These are phyloP conservation scores for Polyodon spathula DNA, from an alignment of 2,113 vertebrate species.

Conservation along the genomic window DNA sequence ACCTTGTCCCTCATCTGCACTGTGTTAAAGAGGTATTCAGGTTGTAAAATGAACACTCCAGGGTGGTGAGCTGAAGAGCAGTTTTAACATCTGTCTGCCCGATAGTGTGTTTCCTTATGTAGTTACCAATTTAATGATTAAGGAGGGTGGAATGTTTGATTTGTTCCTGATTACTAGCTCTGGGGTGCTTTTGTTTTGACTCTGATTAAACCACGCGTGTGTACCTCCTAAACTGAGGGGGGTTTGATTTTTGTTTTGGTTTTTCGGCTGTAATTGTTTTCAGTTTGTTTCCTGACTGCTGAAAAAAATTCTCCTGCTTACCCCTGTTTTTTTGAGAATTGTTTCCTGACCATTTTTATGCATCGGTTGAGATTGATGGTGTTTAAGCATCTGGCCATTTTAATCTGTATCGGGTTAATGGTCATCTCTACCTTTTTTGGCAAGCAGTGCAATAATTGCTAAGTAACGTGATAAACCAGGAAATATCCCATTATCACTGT, in stretches of 20 bases:
- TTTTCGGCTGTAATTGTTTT: neutral
- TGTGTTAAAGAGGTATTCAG: neutral
- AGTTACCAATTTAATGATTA: constrained; percentile 43
- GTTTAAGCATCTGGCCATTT: no score
- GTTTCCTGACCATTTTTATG: no score
- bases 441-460: no score
- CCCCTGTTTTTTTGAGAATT: no score
- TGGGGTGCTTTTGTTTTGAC: neutral
- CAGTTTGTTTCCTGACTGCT: no score
- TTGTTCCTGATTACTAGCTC: constrained; percentile 18
- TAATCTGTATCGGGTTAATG: no score
- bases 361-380: no score
- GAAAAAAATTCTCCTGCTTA: no score
- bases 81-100: constrained; percentile 13
- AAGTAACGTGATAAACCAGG: no score
- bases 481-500: no score
- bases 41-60: neutral
- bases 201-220: no score
- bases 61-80: neutral
- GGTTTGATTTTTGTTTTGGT: neutral
- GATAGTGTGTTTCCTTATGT: neutral
- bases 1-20: constrained; percentile 10
- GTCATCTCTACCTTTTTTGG: no score
- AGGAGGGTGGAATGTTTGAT: constrained; percentile 35
- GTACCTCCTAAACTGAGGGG: neutral